Evolutionary conservation across 2,113 vertebrate species (phyloP).

Genomic region (Mobula hypostoma): DNA sequence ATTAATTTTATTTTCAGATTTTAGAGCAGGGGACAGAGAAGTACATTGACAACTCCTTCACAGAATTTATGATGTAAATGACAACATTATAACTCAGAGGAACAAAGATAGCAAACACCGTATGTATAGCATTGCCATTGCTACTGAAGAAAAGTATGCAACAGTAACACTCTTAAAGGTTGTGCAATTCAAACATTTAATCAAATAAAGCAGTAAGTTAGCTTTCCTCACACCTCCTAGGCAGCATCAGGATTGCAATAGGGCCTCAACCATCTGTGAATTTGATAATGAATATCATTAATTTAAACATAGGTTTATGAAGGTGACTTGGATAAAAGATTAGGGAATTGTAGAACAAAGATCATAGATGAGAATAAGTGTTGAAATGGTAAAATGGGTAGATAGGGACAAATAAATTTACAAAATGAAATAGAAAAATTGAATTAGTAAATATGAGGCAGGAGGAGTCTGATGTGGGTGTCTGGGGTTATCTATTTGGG

Average conservation of each 20-base stretch:
- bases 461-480: not conserved
- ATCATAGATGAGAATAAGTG: not conserved
- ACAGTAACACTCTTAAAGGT: not conserved
- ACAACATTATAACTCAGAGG: not conserved
- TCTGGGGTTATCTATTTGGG: not conserved
- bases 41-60: not conserved
- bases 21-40: not conserved
- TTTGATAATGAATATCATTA: slow-evolving; percentile 16
- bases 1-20: not conserved
- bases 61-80: not conserved
- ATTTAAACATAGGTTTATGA: not conserved
- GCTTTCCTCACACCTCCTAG: not conserved
- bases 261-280: not conserved
- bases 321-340: not conserved
- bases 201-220: slow-evolving; percentile 2
- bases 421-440: not conserved
- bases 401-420: not conserved
- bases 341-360: not conserved
- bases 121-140: not conserved
- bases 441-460: not conserved
- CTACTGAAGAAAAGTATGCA: not conserved
- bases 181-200: not conserved
- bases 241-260: slow-evolving; percentile 4
- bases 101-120: not conserved
- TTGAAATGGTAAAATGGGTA: not conserved